Evolutionary conservation across 1,140 invertebrate genomes (phyloP), one percentile per base, ranked within the genome.

Genomic region (Drosophila setifemur): DNA sequence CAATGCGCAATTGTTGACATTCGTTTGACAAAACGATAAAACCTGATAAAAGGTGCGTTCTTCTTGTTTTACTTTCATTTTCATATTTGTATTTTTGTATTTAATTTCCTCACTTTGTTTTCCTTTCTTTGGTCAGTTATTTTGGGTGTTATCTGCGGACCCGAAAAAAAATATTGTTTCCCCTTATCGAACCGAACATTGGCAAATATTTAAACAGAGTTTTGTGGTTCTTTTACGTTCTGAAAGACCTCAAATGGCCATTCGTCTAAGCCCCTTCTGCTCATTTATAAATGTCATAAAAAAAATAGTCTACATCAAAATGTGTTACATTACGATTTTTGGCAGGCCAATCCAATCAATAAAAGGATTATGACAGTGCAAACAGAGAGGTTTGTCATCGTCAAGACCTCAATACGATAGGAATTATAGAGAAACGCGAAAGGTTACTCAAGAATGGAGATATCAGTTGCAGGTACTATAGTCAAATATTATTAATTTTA

Each of bases 1-100:
- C 78, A 82, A 82, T 82, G 78, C 73, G 79, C 78, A 82, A 82
- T 82, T 82, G 78, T 82, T 82, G 79, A 82, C 78, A 85, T 78
- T 82, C 85, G 79, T 78, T 78, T 73, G 73, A 73, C 79, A 66
- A 85, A 85, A 72, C 68, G 79, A 82, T 82, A 85, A 82, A 82
- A 66, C 53, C 54, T 60, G 67, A 71, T 71, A 71, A 71, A 71
- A 70, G 67, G 67, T 70, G 67, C 60, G 33, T 68, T 55, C 40
- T 55, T 49, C 33, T 68, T 79, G n/a, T 78, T 58, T 70, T 66
- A 73, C 79, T 82, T 78, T 83, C 71, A 57, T 63, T 77, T 77
- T 83, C 55, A 49, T 37, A 16, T 37, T 14, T 12, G 12, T 5
- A 12, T 35, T 7, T 16, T 37, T 37, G 14, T 54, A 68, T 61